Evolutionary conservation across 2,888 invertebrate species (phyloP).

Genomic region (Margaritifera margaritifera): DNA sequence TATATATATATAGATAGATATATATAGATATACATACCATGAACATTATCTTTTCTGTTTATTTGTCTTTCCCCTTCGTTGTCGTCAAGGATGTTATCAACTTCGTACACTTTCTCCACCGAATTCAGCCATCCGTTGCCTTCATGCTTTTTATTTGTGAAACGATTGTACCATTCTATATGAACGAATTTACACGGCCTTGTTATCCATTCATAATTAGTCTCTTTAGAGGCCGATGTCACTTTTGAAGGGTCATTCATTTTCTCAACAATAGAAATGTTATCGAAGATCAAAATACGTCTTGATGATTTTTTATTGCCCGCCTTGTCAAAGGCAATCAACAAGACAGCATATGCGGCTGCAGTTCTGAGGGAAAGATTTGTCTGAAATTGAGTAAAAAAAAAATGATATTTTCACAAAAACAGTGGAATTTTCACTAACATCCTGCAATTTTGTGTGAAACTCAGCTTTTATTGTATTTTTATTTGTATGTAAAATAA

Average conservation of each 20-base stretch:
- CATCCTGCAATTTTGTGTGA: no score
- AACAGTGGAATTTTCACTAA: no score
- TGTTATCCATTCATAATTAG: slow-evolving; percentile 29
- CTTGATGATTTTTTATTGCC: slow-evolving; percentile 29
- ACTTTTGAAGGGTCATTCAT: slow-evolving; percentile 6
- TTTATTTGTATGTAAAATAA: no score
- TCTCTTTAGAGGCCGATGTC: slow-evolving; percentile 13
- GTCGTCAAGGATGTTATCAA: slow-evolving; percentile 28
- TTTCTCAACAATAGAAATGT: slow-evolving; percentile 24
- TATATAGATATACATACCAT: no score
- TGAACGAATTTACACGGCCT: slow-evolving; percentile 12
- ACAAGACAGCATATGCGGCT: no score
- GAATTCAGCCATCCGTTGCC: slow-evolving; percentile 28
- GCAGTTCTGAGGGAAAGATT: no score
- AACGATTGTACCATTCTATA: slow-evolving; percentile 26
- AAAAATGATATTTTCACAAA: no score
- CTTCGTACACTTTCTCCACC: slow-evolving; percentile 6
- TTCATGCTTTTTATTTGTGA: slow-evolving; percentile 27
- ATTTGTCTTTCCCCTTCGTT: slow-evolving; percentile 11
- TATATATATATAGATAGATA: no score
- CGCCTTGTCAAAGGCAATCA: slow-evolving; percentile 32
- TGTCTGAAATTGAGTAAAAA: no score
- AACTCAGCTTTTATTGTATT: no score
- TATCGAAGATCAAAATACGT: no score
- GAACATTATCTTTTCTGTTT: slow-evolving; percentile 1